Evolutionary conservation across 2,797 vertebrate genomes (phyloP).

Genomic region (Tenualosa thibaudeaui): DNA sequence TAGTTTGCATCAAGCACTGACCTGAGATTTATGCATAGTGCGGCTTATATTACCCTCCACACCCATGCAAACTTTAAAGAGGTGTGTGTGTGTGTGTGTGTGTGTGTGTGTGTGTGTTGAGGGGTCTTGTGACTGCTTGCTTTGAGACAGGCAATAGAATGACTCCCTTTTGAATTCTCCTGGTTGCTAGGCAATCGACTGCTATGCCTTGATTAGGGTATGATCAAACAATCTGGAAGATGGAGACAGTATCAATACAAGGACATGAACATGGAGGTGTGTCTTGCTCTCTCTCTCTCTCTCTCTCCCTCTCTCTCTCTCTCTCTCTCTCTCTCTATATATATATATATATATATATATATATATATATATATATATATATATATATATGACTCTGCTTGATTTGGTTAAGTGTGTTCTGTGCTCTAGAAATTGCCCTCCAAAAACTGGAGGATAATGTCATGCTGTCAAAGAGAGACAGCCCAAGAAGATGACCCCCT

Average conservation of each 20-base stretch:
- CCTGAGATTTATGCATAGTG: too few relatives aligned
- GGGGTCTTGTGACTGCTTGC: neutral
- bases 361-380: too few relatives aligned
- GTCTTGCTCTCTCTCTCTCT: conserved; percentile 17
- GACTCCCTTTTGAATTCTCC: neutral
- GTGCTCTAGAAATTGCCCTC: conserved; percentile 20
- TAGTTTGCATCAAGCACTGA: too few relatives aligned
- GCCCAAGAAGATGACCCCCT: neutral
- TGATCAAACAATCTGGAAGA: conserved; percentile 14
- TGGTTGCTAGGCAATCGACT: conserved; percentile 1
- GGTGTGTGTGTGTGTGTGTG: neutral
- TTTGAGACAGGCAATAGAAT: neutral
- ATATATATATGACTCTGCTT: conserved; percentile 45
- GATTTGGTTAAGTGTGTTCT: conserved; percentile 31
- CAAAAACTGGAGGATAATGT: conserved; percentile 25
- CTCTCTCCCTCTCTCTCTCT: conserved; percentile 8
- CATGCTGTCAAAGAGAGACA: conserved; percentile 5
- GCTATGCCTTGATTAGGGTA: neutral
- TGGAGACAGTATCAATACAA: neutral
- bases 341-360: too few relatives aligned
- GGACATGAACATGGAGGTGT: neutral
- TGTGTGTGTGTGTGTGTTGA: too few relatives aligned
- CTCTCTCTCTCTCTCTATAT: conserved; percentile 40
- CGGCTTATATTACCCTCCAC: neutral
- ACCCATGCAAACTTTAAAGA: neutral